Evolutionary conservation across 2,888 invertebrate genomes (phyloP).

Genomic region (Atherix ibis): DNA sequence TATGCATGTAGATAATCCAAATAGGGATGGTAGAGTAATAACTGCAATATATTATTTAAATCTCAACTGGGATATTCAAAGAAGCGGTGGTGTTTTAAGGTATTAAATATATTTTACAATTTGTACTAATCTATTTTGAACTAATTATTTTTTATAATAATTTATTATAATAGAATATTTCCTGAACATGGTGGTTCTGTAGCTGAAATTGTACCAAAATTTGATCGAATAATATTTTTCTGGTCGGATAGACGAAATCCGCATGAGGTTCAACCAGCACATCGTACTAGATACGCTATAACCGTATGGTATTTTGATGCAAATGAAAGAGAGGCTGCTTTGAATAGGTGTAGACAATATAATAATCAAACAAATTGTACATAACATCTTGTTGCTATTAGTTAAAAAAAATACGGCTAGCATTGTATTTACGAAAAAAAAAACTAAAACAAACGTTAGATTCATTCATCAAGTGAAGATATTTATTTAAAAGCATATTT

Average conservation of each 20-base stretch:
- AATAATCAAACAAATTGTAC: constrained; percentile 6
- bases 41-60: constrained; percentile 97
- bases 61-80: constrained; percentile 75
- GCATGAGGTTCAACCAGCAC: constrained; percentile 91
- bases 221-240: constrained; percentile 89
- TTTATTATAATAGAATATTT: constrained; percentile 60
- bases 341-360: constrained; percentile 20
- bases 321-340: constrained; percentile 59
- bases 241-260: constrained; percentile 96
- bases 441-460: too few species aligned
- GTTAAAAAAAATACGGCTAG: neutral
- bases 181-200: constrained; percentile 73
- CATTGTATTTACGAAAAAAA: too few species aligned
- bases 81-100: constrained; percentile 75
- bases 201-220: constrained; percentile 83
- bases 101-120: constrained; percentile 18
- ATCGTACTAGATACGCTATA: constrained; percentile 75
- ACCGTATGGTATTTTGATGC: constrained; percentile 88
- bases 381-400: constrained; percentile 7
- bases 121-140: neutral
- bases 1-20: constrained; percentile 96
- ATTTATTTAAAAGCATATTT: too few species aligned
- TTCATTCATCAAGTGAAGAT: too few species aligned
- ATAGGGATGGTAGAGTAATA: constrained; percentile 88
- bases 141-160: constrained; percentile 1